Base-by-base conservation (phyloP, 2,797 vertebrate genomes). In the Takifugu rubripes region DNA sequence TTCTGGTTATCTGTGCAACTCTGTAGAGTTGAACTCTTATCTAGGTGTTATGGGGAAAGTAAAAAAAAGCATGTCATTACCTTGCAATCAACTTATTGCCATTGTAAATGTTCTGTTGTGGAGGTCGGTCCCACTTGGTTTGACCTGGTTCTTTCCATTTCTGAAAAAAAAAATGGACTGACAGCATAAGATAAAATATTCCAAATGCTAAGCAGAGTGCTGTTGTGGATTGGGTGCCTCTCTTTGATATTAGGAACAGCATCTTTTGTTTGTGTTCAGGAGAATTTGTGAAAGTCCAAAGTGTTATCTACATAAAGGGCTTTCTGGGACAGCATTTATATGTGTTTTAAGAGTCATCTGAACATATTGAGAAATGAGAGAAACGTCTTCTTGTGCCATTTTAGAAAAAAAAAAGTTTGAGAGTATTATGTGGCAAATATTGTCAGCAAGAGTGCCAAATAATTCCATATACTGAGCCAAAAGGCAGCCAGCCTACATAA, bases 381-480 rank as follows among this genome's bases (percentile, higher is more conserved):
- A 56, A 75, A 80, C 56, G 77, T 84, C 77, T 87, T 82, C 52
- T 79, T 78, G 81, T 88, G 84, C 84, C 85, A 83, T 84, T 81
- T 71, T 61, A 68, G 59, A 74, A 64, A 76, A 51, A 27, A 49
- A 49, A 26, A 79, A 82, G 77, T 73, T 64, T 72, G 56, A 87
- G 68, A 77, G 68, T 74, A 85, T 88, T 87, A n/a, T 85, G 68
- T 72, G 74, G 74, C 78, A 81, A 82, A 80, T 79, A 81, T 79
- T 87, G 83, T 86, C 86, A 82, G 70, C 69, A 70, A 73, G 78
- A 74, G 87, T 90, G 88, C 85, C 86, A 89, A 89, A 89, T 89
- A 84, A 84, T 81, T 78, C 78, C 72, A 80, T 72, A 81, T 72
- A 84, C 89, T 90, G 87, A 89, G 87, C 88, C 89, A 90, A 88